Evolutionary conservation across 2,113 vertebrate genomes (phyloP), one percentile per base, ranked within the genome.

Genomic region (Isichthys henryi): DNA sequence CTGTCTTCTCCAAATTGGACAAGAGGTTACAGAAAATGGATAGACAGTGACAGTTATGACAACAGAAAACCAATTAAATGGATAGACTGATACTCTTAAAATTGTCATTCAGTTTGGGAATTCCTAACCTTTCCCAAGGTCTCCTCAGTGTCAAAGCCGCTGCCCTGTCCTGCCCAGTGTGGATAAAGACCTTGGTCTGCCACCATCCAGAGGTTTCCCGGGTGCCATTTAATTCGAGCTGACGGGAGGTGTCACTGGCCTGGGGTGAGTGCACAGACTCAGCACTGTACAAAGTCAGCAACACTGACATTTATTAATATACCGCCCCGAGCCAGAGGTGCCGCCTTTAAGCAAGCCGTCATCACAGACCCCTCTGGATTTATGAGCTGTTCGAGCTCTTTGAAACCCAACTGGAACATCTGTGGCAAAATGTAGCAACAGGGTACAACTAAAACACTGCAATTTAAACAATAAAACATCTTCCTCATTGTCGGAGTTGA

Each of bases 301-400:
- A 90, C 23, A 50, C 90, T 94, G 94, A 94, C 95, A 94, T 94
- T 94, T 95, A 94, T 95, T 95, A 94, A 93, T 94, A 92, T 91
- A 91, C 91, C 88, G 90, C 93, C 92, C 62, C 88, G 90, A 91
- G 92, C 92, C 91, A 90, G 39, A 94, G 93, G 90, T 27, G 45
- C 90, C 91, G 92, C 92, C 85, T 80, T 86, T 89, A 88, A 90
- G 90, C 89, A 92, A 88, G 90, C 87, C 92, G 80, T 91, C 92
- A 92, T 90, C 70, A 86, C 90, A 90, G 15, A 53, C 91, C 86
- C 82, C 86, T 48, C 77, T 91, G 66, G 17, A 53, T 89, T 80
- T 43, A 50, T 56, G 88, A 39, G 88, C 48, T 21, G 70, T 27
- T 82, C 35, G 39, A 56, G 50, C 49, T n/a, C 48, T 74, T 45